phyloP scores from a whole-genome alignment of 2,113 vertebrate species.

The Leptodactylus fuscus region DNA sequence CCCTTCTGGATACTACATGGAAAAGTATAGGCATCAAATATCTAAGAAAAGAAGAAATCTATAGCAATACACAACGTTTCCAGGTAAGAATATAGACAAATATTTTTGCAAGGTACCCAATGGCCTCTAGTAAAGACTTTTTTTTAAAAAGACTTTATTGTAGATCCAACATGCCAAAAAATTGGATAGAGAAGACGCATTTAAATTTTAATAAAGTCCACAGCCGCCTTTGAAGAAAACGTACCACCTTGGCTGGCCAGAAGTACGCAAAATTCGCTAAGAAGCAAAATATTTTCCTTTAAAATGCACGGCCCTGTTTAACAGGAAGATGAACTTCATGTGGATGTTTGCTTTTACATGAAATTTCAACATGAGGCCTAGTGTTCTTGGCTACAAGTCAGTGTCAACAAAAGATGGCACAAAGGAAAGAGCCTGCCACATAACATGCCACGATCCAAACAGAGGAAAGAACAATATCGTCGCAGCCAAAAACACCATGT shows the following conservation, averaged over 20 bases:
- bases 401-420: slow-evolving; percentile 47
- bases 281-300: neutral
- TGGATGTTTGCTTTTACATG: slow-evolving; percentile 20
- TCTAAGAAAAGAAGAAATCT: neutral
- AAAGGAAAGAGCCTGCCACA: slow-evolving; percentile 28
- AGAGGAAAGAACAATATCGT: slow-evolving; percentile 31
- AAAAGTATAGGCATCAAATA: neutral
- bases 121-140: neutral
- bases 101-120: neutral
- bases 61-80: neutral
- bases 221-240: neutral
- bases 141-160: neutral
- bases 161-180: neutral
- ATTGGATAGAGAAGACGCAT: neutral
- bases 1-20: neutral
- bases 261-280: neutral
- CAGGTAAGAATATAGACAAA: neutral
- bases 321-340: slow-evolving; percentile 15
- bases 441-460: slow-evolving; percentile 47
- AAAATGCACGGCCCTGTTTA: neutral
- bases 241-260: neutral
- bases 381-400: slow-evolving; percentile 42
- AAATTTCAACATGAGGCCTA: slow-evolving; percentile 32
- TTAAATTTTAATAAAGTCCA: neutral
- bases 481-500: slow-evolving; percentile 10